Conservation (phyloP, 1,140 invertebrate genomes). For the Stenopsyche tienmushanensis region DNA sequence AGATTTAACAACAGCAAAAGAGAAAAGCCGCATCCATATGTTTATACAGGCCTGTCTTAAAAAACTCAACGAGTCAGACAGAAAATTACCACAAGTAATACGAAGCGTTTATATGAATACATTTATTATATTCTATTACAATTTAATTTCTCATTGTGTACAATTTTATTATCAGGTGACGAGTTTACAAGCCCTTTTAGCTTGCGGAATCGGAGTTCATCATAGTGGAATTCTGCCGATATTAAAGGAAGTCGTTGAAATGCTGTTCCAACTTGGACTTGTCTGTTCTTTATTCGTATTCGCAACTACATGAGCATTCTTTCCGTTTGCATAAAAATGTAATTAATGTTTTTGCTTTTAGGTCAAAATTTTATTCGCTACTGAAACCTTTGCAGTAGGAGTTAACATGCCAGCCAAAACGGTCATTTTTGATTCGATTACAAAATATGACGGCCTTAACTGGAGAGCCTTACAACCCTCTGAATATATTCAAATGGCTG, state of each 20-base stretch:
- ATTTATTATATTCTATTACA: too few relatives aligned
- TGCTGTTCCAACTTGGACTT: slow-evolving; percentile 89
- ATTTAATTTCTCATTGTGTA: neutral
- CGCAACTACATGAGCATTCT: neutral
- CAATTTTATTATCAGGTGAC: slow-evolving; percentile 54
- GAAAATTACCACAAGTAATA: slow-evolving; percentile 82
- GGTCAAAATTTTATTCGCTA: slow-evolving; percentile 89
- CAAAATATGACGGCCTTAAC: slow-evolving; percentile 87
- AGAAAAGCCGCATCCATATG: slow-evolving; percentile 78
- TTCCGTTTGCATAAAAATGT: too few relatives aligned
- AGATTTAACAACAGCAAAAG: slow-evolving; percentile 79
- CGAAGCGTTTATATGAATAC: slow-evolving; percentile 11
- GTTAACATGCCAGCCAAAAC: slow-evolving; percentile 98
- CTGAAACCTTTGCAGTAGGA: slow-evolving; percentile 99
- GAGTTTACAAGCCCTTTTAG: slow-evolving; percentile 75
- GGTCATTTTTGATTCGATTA: slow-evolving; percentile 92
- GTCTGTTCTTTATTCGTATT: too few relatives aligned
- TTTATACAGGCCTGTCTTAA: slow-evolving; percentile 85
- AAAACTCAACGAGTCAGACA: slow-evolving; percentile 82
- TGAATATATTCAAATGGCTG: slow-evolving; percentile 98
- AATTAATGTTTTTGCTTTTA: slow-evolving; percentile 11
- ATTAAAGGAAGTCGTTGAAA: slow-evolving; percentile 97
- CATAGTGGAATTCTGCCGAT: slow-evolving; percentile 97
- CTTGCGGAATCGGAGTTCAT: slow-evolving; percentile 91
- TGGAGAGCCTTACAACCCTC: slow-evolving; percentile 79